A percentile compares a stretch with the other conserved stretches of the same genome.
Evolutionary conservation across 2,113 vertebrate genomes (phyloP).

Genomic region (Albula goreensis): DNA sequence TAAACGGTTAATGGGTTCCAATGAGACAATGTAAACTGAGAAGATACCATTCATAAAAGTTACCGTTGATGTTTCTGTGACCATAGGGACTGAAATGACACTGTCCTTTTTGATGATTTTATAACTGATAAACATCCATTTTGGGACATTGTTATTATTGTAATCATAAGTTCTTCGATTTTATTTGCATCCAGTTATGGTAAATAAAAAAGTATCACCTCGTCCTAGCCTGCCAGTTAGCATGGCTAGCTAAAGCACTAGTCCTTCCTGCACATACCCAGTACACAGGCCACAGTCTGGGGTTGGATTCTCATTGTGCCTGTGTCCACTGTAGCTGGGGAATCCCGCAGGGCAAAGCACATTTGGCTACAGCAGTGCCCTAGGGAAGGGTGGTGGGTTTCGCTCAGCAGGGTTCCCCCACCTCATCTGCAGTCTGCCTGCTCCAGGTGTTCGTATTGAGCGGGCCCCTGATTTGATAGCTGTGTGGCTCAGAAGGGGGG

Average conservation of each 20-base stretch:
- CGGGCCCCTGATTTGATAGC: neutral
- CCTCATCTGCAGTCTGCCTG: neutral
- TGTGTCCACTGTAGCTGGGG: neutral
- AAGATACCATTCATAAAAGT: neutral
- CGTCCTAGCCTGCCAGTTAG: no score
- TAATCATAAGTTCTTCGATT: neutral
- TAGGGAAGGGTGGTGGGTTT: neutral
- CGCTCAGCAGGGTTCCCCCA: neutral
- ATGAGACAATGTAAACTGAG: neutral
- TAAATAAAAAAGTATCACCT: no score
- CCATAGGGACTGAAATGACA: neutral
- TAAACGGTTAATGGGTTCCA: neutral
- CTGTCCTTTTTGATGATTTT: neutral
- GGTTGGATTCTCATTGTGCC: no score
- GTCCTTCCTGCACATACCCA: no score
- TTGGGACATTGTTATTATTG: neutral
- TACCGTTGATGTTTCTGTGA: neutral
- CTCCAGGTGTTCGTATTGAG: neutral
- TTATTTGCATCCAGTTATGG: neutral
- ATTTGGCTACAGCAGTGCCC: neutral
- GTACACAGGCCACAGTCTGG: no score
- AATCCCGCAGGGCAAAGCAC: neutral
- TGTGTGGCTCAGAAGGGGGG: neutral
- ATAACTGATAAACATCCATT: neutral
- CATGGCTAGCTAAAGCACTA: no score